Evolutionary conservation across 2,888 invertebrate species (phyloP).

Genomic region (Xanthia icteritia): DNA sequence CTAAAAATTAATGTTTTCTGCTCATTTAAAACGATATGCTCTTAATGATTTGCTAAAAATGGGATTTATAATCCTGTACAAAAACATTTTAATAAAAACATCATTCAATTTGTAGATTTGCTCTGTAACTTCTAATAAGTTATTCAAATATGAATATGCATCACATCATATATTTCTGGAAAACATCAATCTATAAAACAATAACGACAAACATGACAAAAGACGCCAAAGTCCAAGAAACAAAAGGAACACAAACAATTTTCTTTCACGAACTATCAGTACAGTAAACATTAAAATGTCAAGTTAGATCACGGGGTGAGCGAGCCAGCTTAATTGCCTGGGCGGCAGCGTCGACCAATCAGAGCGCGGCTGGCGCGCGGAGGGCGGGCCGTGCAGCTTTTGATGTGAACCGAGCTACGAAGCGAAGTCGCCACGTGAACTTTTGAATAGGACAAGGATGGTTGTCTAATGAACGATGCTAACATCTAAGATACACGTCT

Average conservation of each 20-base stretch:
- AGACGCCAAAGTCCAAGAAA: conserved; percentile 36
- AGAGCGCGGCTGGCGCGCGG: conserved; percentile 70
- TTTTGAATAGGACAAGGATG: conserved; percentile 63
- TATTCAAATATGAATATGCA: not conserved
- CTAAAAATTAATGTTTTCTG: not conserved
- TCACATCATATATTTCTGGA: not conserved
- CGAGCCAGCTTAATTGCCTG: conserved; percentile 86
- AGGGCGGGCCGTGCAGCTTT: conserved; percentile 84
- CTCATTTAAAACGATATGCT: not conserved
- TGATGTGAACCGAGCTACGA: conserved; percentile 84
- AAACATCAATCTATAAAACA: not conserved
- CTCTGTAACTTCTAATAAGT: not conserved
- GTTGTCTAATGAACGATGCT: conserved; percentile 63
- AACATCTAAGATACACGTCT: conserved; percentile 54
- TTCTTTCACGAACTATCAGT: conserved; percentile 71
- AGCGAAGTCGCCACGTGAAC: conserved; percentile 83
- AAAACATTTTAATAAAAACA: no score
- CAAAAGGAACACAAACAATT: conserved; percentile 53
- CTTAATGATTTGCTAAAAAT: not conserved
- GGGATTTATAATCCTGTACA: not conserved
- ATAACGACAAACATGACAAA: not conserved
- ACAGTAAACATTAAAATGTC: conserved; percentile 88
- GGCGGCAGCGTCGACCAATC: conserved; percentile 85
- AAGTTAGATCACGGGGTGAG: conserved; percentile 82
- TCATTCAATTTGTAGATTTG: not conserved